These are phyloP conservation scores for Drosophila seguyi DNA, from an alignment of 1,140 invertebrate species.

Conservation along the genomic window DNA sequence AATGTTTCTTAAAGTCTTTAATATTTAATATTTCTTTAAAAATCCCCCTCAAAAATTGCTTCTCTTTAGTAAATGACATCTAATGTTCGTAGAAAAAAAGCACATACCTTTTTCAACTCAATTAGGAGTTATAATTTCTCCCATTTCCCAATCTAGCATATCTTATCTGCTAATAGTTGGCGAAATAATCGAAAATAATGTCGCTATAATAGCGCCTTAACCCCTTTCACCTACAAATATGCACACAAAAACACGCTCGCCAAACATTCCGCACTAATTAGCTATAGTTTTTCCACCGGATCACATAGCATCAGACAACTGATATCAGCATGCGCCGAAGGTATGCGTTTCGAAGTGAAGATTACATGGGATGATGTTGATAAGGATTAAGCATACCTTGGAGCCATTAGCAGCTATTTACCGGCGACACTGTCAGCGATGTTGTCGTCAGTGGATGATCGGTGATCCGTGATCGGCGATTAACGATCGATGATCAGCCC, in stretches of 20 bases:
- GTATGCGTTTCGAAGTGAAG: constrained; percentile 38
- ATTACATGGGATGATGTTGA: constrained; percentile 47
- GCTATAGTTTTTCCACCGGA: constrained; percentile 23
- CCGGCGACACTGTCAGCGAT: constrained; percentile 44
- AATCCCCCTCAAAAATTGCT: background rate
- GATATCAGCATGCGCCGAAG: constrained; percentile 33
- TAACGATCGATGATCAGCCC: constrained; percentile 21
- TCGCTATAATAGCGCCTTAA: constrained; percentile 26
- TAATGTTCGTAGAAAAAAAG: too few relatives aligned
- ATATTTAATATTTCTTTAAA: too few relatives aligned
- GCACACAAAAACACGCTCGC: constrained; percentile 33
- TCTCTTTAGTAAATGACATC: background rate
- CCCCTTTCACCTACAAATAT: constrained; percentile 51
- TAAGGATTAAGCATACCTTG: constrained; percentile 41
- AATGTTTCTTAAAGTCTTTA: background rate
- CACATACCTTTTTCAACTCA: too few relatives aligned
- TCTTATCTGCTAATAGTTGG: constrained; percentile 27
- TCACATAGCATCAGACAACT: constrained; percentile 24
- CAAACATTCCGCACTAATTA: constrained; percentile 53
- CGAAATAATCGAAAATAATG: constrained; percentile 32
- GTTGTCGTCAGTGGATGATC: constrained; percentile 44
- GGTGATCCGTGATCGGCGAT: constrained; percentile 20
- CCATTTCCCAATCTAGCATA: constrained; percentile 10
- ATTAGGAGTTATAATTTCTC: background rate
- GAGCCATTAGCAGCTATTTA: constrained; percentile 39